These are phyloP conservation scores for Calcarius ornatus DNA, from an alignment of 2,113 vertebrate genomes.

Conservation along the genomic window DNA sequence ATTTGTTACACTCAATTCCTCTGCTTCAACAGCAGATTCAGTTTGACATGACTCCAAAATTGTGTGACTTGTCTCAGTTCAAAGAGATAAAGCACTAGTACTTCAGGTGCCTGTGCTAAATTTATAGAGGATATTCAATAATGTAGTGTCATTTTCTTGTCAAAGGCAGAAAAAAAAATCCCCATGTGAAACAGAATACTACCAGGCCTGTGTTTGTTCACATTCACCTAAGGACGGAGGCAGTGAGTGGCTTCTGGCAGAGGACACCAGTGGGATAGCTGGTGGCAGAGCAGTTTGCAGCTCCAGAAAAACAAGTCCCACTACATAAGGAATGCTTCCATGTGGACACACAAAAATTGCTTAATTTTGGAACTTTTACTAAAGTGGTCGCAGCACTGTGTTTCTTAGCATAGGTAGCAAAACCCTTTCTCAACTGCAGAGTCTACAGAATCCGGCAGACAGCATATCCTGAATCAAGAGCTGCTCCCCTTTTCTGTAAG, in stretches of 20 bases:
- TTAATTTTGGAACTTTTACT: background rate
- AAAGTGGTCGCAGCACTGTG: background rate
- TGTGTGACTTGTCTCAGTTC: background rate
- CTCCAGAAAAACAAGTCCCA: background rate
- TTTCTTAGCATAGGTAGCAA: background rate
- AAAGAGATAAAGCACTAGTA: background rate
- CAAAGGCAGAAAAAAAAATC: background rate
- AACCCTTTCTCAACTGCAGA: background rate
- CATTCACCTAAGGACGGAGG: background rate
- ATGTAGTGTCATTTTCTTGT: background rate
- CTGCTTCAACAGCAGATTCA: background rate
- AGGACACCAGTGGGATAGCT: background rate
- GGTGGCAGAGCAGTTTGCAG: background rate
- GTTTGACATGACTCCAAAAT: background rate
- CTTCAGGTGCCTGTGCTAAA: background rate
- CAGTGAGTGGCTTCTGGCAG: background rate
- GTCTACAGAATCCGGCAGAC: background rate
- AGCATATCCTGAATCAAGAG: background rate
- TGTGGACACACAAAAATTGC: background rate
- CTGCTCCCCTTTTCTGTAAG: background rate
- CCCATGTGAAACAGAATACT: background rate
- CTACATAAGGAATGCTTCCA: fast-evolving
- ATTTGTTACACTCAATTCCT: background rate
- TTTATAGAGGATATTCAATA: background rate
- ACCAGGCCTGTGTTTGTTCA: background rate